Evolutionary conservation across 2,113 vertebrate species (phyloP).

Genomic region (Entelurus aequoreus): DNA sequence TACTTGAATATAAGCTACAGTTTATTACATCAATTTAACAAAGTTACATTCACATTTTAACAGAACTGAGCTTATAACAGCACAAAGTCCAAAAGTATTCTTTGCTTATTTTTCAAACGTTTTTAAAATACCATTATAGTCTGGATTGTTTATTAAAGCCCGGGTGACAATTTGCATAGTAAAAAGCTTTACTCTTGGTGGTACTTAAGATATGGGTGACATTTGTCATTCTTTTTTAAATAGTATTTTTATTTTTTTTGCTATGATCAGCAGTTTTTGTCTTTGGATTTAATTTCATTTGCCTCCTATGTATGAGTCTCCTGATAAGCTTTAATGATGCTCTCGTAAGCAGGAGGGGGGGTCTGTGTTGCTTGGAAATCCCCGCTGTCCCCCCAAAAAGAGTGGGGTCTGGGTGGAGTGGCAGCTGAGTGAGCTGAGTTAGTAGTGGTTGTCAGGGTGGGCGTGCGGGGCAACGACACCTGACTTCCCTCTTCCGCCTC

Average conservation of each 20-base stretch:
- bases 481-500: conserved; percentile 84
- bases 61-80: no score
- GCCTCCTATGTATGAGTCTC: conserved; percentile 74
- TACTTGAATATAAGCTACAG: no score
- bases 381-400: conserved; percentile 84
- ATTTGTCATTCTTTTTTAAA: no score
- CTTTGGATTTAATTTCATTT: no score
- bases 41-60: no score
- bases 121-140: neutral
- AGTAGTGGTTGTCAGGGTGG: conserved; percentile 55
- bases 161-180: no score
- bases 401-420: conserved; percentile 74
- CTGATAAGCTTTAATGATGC: conserved; percentile 91
- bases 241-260: no score
- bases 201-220: no score
- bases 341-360: conserved; percentile 88
- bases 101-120: neutral
- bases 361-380: conserved; percentile 76
- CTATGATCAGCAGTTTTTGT: no score
- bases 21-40: no score
- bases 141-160: neutral
- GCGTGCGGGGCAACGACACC: conserved; percentile 77
- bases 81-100: neutral
- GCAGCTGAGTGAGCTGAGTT: conserved; percentile 68
- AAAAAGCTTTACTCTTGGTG: no score